These are phyloP conservation scores for Vicugna pacos DNA, from an alignment of 2,113 vertebrate species.

Conservation along the genomic window DNA sequence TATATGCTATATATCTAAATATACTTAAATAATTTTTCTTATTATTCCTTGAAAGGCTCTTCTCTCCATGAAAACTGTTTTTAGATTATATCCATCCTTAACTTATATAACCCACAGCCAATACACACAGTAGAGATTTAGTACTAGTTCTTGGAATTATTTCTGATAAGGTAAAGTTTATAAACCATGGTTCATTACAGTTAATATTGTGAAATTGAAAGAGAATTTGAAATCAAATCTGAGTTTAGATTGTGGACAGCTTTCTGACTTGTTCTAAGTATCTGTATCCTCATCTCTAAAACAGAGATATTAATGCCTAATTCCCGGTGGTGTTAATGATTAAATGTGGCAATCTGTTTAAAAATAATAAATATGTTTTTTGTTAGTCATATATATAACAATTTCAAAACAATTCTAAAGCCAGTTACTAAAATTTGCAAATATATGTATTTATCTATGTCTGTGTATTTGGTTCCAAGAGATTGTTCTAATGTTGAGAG, in stretches of 20 bases:
- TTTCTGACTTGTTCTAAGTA: not conserved
- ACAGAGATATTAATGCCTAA: not conserved
- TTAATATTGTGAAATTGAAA: conserved; percentile 21
- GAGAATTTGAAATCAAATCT: conserved; percentile 11
- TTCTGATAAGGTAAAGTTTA: not conserved
- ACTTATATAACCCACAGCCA: not conserved
- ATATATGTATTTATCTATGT: not conserved
- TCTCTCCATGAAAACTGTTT: not conserved
- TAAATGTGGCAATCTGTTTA: not conserved
- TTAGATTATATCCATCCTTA: not conserved
- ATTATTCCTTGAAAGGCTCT: not conserved
- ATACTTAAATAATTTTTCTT: not conserved
- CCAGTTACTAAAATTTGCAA: not conserved
- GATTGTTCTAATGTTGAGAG: not conserved
- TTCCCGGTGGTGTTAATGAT: not conserved
- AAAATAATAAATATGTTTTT: not conserved
- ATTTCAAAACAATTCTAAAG: not conserved
- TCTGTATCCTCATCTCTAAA: not conserved
- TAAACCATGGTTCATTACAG: not conserved
- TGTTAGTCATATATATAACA: not conserved
- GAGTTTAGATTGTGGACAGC: not conserved
- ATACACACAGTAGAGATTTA: not conserved
- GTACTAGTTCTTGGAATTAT: not conserved
- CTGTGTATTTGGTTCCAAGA: not conserved
- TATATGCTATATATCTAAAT: not conserved